Percentiles rank a stretch among this genome's conserved stretches.
Conservation (phyloP, 2,113 vertebrate species). For the Crotalus tigris region DNA sequence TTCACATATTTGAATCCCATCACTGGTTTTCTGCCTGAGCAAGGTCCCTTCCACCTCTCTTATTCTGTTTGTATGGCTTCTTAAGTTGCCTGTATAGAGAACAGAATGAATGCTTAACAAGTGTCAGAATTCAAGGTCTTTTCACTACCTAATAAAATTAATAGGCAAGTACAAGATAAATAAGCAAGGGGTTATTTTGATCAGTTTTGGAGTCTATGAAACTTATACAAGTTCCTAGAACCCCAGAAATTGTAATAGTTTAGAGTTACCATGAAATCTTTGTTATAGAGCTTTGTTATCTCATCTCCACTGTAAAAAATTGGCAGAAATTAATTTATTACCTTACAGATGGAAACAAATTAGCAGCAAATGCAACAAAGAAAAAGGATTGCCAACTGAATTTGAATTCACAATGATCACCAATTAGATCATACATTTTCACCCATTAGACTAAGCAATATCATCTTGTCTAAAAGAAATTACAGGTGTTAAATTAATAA, state of each 20-base stretch:
- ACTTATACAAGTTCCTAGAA: slow-evolving; percentile 9
- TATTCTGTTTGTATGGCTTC: not conserved
- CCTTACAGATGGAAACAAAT: slow-evolving; percentile 57
- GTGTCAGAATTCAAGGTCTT: slow-evolving; percentile 26
- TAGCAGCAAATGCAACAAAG: slow-evolving; percentile 49
- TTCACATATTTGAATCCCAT: too few relatives aligned
- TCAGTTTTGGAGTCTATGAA: slow-evolving; percentile 16
- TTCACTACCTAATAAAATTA: slow-evolving; percentile 40
- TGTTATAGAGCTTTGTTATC: slow-evolving; percentile 16
- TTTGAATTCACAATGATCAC: slow-evolving; percentile 32
- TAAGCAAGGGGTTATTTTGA: slow-evolving; percentile 18
- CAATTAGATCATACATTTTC: slow-evolving; percentile 32
- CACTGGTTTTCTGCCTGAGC: too few relatives aligned
- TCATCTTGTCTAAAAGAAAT: slow-evolving; percentile 46
- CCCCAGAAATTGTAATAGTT: slow-evolving; percentile 8
- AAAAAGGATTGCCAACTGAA: slow-evolving; percentile 51
- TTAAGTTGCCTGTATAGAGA: slow-evolving; percentile 25
- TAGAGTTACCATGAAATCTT: slow-evolving; percentile 30
- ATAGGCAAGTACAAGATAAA: slow-evolving; percentile 20
- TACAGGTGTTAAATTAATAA: slow-evolving; percentile 40
- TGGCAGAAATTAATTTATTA: slow-evolving; percentile 46
- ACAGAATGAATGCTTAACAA: slow-evolving; percentile 45
- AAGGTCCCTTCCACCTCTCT: too few relatives aligned
- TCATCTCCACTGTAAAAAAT: slow-evolving; percentile 47
- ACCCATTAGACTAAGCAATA: slow-evolving; percentile 48